A percentile compares a stretch with the other conserved stretches of the same genome.
Conservation (phyloP, 2,888 invertebrate species). For the Lingula anatina region DNA sequence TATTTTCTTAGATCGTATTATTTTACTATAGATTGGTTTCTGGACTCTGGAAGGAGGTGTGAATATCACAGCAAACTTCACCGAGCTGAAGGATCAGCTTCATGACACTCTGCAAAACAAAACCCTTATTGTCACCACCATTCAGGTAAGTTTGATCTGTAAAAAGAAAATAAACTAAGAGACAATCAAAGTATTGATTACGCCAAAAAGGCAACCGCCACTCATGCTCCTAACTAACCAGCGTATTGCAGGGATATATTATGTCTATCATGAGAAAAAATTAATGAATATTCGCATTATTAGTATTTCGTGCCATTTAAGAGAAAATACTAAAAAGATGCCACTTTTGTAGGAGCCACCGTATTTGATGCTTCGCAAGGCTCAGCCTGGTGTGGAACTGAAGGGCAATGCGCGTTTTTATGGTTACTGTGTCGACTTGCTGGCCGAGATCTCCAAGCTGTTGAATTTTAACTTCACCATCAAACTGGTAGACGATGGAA, state of each 20-base stretch:
- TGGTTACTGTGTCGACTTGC: constrained; percentile 77
- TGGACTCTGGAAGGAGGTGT: constrained; percentile 26
- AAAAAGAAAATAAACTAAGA: no score
- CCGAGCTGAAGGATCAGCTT: constrained; percentile 16
- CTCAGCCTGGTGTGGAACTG: constrained; percentile 3
- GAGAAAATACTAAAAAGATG: no score
- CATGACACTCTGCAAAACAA: constrained; percentile 24
- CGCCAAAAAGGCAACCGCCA: no score
- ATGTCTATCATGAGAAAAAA: no score
- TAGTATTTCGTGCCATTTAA: no score
- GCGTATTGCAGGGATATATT: no score
- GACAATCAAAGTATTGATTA: no score
- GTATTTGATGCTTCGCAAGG: constrained; percentile 45
- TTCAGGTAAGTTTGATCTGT: constrained; percentile 33
- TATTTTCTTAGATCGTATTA: background rate
- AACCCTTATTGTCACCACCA: constrained; percentile 48
- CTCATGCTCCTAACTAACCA: no score
- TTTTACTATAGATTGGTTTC: constrained; percentile 23
- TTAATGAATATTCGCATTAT: no score
- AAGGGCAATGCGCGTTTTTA: constrained; percentile 67
- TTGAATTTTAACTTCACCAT: constrained; percentile 72
- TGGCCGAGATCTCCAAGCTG: constrained; percentile 71
- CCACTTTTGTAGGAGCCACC: no score
- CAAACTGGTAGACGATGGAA: constrained; percentile 44
- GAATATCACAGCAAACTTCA: constrained; percentile 25